Conservation (phyloP, 2,797 vertebrate species). For the Garrulus glandarius region DNA sequence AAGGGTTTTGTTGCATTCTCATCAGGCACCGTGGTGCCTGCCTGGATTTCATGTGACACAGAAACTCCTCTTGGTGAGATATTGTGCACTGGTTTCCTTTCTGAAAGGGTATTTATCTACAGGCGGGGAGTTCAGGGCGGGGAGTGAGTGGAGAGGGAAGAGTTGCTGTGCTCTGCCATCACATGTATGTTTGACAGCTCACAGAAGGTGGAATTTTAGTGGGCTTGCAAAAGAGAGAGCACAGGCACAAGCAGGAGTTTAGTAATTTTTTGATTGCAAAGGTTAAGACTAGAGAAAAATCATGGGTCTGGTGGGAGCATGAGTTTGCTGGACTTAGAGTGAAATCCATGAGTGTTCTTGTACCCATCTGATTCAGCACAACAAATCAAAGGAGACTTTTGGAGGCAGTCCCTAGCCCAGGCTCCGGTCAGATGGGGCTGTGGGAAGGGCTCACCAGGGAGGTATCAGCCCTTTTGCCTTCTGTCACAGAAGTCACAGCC, state of each 20-base stretch:
- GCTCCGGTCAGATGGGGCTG: neutral
- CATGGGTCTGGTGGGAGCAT: fast-evolving
- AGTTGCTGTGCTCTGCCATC: neutral
- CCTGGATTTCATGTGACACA: constrained; percentile 88
- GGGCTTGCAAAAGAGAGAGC: neutral
- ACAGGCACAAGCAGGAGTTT: neutral
- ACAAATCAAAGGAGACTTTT: neutral
- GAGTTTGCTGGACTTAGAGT: neutral
- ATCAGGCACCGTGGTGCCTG: constrained; percentile 86
- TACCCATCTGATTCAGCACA: neutral
- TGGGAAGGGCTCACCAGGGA: neutral
- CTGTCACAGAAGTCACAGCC: neutral
- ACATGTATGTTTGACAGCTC: neutral
- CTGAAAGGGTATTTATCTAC: constrained; percentile 22
- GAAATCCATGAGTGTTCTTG: neutral
- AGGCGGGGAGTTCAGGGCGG: neutral
- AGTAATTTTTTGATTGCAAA: neutral
- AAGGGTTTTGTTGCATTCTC: constrained; percentile 90
- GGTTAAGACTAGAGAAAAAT: neutral
- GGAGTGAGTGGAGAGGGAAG: neutral
- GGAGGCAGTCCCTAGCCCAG: neutral
- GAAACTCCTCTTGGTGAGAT: constrained; percentile 73
- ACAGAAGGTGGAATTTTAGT: neutral
- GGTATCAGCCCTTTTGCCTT: neutral
- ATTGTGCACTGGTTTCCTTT: constrained; percentile 10